Evolutionary conservation across 1,140 invertebrate genomes (phyloP).

Genomic region (Drosophila ficusphila): DNA sequence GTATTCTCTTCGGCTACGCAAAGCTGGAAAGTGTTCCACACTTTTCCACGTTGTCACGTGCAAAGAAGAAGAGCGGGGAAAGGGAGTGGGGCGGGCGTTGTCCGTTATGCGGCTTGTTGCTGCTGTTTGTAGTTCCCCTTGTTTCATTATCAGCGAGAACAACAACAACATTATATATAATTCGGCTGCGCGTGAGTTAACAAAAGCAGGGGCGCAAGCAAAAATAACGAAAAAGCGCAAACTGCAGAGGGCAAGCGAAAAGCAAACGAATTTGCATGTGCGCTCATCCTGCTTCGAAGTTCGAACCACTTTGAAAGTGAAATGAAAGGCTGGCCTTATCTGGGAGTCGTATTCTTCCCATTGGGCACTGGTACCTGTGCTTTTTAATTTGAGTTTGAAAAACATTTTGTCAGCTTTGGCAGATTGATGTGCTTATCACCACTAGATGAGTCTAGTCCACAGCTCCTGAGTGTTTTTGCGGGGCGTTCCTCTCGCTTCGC

Average conservation of each 20-base stretch:
- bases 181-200: constrained; percentile 62
- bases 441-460: too few relatives aligned
- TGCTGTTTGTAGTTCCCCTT: constrained; percentile 47
- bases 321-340: too few relatives aligned
- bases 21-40: constrained; percentile 49
- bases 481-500: constrained; percentile 8
- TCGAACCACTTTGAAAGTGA: constrained; percentile 26
- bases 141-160: constrained; percentile 61
- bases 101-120: constrained; percentile 35
- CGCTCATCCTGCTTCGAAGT: constrained; percentile 28
- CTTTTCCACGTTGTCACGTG: constrained; percentile 23
- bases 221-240: not conserved
- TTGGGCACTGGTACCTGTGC: too few relatives aligned
- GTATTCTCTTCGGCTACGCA: constrained; percentile 8
- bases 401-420: too few relatives aligned
- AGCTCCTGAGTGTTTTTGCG: too few relatives aligned
- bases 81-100: not conserved
- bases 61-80: not conserved
- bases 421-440: too few relatives aligned
- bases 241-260: constrained; percentile 5
- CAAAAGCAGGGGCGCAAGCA: constrained; percentile 43
- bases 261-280: constrained; percentile 31
- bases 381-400: not conserved
- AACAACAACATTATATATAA: constrained; percentile 47
- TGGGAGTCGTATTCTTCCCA: too few relatives aligned